Evolutionary conservation across 2,113 vertebrate genomes (phyloP), one percentile per base, ranked within the genome.

Genomic region (Nesogale talazaci): DNA sequence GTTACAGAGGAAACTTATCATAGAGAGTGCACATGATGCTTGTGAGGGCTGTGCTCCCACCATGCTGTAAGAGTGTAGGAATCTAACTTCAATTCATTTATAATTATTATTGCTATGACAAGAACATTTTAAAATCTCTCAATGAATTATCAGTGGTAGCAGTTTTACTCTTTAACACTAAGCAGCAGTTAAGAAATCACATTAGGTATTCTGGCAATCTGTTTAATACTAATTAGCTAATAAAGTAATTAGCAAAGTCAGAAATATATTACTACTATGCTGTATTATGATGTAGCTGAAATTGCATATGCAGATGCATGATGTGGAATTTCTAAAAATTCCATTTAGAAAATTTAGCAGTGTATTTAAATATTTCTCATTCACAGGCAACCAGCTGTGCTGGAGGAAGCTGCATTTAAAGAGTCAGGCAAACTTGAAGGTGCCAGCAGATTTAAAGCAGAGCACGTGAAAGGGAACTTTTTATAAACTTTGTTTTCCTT

Each of bases 401-500:
- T 95, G 94, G 65, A 97, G 95, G 79, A 97, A 96, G 95, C 63
- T 88, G 86, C 83, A 95, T 93, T 97, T 95, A 96, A 97, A 96
- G 94, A 93, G 89, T 94, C 92, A 89, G 95, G 95, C 78, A 93
- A 96, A 97, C 95, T 40, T 93, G 94, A 95, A 97, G 91, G 96
- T 95, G 89, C 94, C 89, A 95, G 95, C 95, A 96, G 63, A 96
- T 95, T 97, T 95, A 95, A 88, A 94, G 92, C 63, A 94, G 92
- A 96, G 88, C 88, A 95, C 67, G 15, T 90, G 94, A 96, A 95
- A 94, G 72, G 42, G 40, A 94, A 96, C 82, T 95, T 92, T 95
- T 95, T 92, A 93, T 94, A 96, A 96, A 94, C 61, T 86, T 91
- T 93, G 74, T 82, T 78, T 95, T 96, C 85, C 80, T 88, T 92